Evolutionary conservation across 92 coral and sea anemone genomes (phyloP).

Genomic region (Epizoanthus ramosus): DNA sequence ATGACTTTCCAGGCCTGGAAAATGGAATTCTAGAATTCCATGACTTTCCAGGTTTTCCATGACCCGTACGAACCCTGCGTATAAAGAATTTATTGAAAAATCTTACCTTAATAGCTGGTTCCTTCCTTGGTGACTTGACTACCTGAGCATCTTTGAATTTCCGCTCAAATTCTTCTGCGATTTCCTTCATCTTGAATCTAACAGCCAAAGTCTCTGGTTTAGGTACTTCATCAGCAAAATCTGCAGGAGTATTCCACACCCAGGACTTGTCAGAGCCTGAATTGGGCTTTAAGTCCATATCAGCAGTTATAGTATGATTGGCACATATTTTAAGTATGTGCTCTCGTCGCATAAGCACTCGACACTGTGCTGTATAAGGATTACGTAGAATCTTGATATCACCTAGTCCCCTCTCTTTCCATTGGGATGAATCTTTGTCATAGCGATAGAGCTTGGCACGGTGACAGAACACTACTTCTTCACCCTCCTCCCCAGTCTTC

Average conservation of each 20-base stretch:
- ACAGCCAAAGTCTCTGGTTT: slow-evolving; percentile 84
- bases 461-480: slow-evolving; percentile 70
- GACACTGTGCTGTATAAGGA: slow-evolving; percentile 60
- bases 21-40: no score
- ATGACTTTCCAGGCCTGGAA: no score
- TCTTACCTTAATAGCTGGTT: slow-evolving; percentile 10
- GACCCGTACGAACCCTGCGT: no score
- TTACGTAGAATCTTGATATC: slow-evolving; percentile 79
- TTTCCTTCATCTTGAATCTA: slow-evolving; percentile 72
- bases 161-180: slow-evolving; percentile 72
- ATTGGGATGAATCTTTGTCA: slow-evolving; percentile 73
- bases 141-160: slow-evolving; percentile 68
- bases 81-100: no score
- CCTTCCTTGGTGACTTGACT: not conserved
- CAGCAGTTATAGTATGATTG: slow-evolving; percentile 82
- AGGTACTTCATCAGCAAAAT: slow-evolving; percentile 83
- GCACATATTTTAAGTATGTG: slow-evolving; percentile 92
- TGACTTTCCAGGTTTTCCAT: no score
- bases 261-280: slow-evolving; percentile 81
- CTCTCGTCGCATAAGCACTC: slow-evolving; percentile 94
- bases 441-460: slow-evolving; percentile 90
- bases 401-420: slow-evolving; percentile 99
- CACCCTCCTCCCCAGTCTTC: slow-evolving; percentile 91
- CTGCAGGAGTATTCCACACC: slow-evolving; percentile 92
- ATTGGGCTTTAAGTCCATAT: slow-evolving; percentile 83